A percentile compares a stretch with the other conserved stretches of the same genome.
phyloP scores from a whole-genome alignment of 1,140 invertebrate species.

The Drosophila mayri region DNA sequence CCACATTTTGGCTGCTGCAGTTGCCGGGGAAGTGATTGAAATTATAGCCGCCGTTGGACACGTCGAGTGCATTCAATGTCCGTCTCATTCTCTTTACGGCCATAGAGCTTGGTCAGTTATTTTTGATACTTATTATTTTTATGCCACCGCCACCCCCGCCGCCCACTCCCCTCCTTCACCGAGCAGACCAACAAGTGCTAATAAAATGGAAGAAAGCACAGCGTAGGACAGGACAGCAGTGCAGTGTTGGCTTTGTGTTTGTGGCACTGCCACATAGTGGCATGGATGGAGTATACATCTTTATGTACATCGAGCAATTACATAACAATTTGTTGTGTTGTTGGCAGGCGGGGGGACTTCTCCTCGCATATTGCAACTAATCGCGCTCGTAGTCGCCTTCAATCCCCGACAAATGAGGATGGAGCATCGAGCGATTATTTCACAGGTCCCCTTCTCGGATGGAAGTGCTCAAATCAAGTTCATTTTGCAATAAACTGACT shows the following conservation, averaged over 20 bases:
- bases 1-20: constrained; percentile 61
- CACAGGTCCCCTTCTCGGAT: constrained; percentile 2
- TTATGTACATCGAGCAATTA: constrained; percentile 47
- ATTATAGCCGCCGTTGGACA: constrained; percentile 57
- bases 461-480: constrained; percentile 24
- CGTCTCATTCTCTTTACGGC: constrained; percentile 35
- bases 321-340: constrained; percentile 54
- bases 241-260: constrained; percentile 17
- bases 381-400: constrained; percentile 25
- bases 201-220: constrained; percentile 48
- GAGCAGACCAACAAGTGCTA: constrained; percentile 51
- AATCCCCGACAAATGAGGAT: constrained; percentile 28
- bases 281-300: constrained; percentile 21
- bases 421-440: constrained; percentile 28
- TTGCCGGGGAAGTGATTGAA: constrained; percentile 67
- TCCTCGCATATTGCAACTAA: constrained; percentile 34
- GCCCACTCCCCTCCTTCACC: background rate
- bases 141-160: constrained; percentile 24
- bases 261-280: constrained; percentile 4
- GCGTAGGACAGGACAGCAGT: background rate
- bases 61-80: constrained; percentile 66
- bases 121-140: constrained; percentile 72
- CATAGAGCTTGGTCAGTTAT: constrained; percentile 67
- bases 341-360: background rate
- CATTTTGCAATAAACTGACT: constrained; percentile 15